A percentile compares a stretch with the other conserved stretches of the same genome.
Evolutionary conservation across 2,797 vertebrate species (phyloP).

Genomic region (Ptychobarbus kaznakovi): DNA sequence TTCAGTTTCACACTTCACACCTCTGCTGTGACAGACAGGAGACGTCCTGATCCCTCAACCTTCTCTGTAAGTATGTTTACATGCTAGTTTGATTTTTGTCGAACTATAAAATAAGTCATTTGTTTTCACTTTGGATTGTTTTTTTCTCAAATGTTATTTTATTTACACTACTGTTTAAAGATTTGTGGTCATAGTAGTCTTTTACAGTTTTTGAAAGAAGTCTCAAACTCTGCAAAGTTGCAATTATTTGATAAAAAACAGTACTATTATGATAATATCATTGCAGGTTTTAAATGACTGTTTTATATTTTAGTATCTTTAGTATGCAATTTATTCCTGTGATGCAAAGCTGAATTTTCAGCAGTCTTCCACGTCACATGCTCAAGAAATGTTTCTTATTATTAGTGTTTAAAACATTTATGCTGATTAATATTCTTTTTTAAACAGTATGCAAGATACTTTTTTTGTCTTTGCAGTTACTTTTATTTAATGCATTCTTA

Average conservation of each 20-base stretch:
- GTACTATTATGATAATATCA: background rate
- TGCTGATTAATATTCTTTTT: background rate
- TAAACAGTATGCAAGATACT: too few species aligned
- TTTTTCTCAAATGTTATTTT: background rate
- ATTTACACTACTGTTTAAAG: background rate
- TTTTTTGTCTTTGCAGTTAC: background rate
- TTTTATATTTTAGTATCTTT: background rate
- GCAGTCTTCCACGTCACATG: background rate
- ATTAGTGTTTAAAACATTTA: background rate
- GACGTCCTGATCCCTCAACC: background rate
- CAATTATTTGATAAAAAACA: background rate
- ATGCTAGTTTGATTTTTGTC: background rate
- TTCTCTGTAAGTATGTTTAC: constrained; percentile 1
- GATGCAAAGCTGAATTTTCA: background rate
- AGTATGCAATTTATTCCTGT: background rate
- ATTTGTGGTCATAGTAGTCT: background rate
- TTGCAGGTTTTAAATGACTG: background rate
- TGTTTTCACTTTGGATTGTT: background rate
- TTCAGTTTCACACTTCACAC: constrained; percentile 20
- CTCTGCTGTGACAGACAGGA: constrained; percentile 5
- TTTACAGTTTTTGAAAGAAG: background rate
- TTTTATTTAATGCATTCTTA: background rate
- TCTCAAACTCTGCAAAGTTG: background rate
- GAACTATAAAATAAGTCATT: background rate
- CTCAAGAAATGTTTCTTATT: background rate